Conservation (phyloP, 30 jellyfish, hydroid and myxozoan genomes). For the Turritopsis dohrnii region DNA sequence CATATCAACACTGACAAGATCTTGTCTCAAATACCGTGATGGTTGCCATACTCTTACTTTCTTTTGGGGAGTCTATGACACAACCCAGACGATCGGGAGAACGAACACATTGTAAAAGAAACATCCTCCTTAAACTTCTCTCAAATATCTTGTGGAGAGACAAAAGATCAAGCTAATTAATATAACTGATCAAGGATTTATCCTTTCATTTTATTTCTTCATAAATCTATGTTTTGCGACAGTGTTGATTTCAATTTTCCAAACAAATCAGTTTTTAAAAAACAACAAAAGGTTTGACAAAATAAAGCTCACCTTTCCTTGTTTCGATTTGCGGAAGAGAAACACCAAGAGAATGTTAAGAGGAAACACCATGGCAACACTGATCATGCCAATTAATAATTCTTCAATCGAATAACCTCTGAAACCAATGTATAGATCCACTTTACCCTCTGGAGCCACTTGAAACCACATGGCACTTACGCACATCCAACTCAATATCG, state of each 20-base stretch:
- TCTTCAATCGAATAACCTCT: slow-evolving; percentile 82
- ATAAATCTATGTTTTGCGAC: too few relatives aligned
- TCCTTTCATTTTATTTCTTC: too few relatives aligned
- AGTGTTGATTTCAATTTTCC: too few relatives aligned
- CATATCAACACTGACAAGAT: neutral
- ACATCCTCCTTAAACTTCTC: too few relatives aligned
- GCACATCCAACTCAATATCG: slow-evolving; percentile 76
- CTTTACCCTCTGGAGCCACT: slow-evolving; percentile 66
- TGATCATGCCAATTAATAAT: slow-evolving; percentile 70
- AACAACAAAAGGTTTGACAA: neutral
- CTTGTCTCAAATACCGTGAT: neutral
- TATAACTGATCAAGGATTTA: too few relatives aligned
- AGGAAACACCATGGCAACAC: slow-evolving; percentile 88
- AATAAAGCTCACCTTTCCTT: neutral
- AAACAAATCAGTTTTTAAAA: too few relatives aligned
- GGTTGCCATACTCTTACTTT: neutral
- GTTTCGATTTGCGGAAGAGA: slow-evolving; percentile 72
- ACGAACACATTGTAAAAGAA: too few relatives aligned
- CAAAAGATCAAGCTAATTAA: too few relatives aligned
- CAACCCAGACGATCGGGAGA: too few relatives aligned
- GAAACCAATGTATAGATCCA: slow-evolving; percentile 77
- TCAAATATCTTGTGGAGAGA: too few relatives aligned
- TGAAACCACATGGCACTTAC: slow-evolving; percentile 97
- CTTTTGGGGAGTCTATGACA: neutral
- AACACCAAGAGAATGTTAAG: slow-evolving; percentile 53